Base-by-base conservation (phyloP, 2,797 vertebrate species). In the Sylvilagus floridanus region DNA sequence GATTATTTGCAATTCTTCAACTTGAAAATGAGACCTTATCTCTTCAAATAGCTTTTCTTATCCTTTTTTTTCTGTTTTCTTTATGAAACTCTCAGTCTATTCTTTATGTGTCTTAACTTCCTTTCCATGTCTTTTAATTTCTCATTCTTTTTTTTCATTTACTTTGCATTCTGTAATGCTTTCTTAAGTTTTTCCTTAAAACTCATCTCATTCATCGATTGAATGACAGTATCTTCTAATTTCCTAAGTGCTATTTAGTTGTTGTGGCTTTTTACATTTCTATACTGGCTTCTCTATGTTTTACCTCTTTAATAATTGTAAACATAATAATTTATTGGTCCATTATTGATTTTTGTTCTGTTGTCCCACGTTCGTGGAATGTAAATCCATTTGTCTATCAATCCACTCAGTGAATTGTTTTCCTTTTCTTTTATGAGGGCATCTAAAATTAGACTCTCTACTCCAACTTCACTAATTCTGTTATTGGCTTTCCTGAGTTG, bases 371-470 rank as follows among this genome's bases (percentile, higher is more conserved):
- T 78, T 91, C 69, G 54, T 60, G 42, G 35, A 7, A 4, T 86
- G 26, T 24, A 47, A 87, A 78, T 71, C 26, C 26, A 73, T 85
- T 52, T 75, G 6, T 90, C 88, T 13, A 91, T 94, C 60, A 77
- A 10, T 94, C 54, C 42, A 87, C 12, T 93, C 47, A n/a, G 30
- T 76, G 26, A 10, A 50, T 94, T 82, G 32, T 92, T 95, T 85
- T 26, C 60, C 84, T 91, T 83, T 83, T 89, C 54, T 93, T 94
- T 93, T 93, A 17, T 94, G 68, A 77, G 81, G 6, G 94, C 57
- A 54, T 88, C 77, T 92, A 83, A 77, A 95, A 72, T 19, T 92
- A 30, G n/a, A 79, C 73, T 86, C 95, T 87, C 37, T 90, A 90
- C 28, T 91, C n/a, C 21, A 12, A 84, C 66, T 85, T 14, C 11